Base-by-base conservation (phyloP, 1,140 invertebrate genomes). In the Plodia interpunctella region DNA sequence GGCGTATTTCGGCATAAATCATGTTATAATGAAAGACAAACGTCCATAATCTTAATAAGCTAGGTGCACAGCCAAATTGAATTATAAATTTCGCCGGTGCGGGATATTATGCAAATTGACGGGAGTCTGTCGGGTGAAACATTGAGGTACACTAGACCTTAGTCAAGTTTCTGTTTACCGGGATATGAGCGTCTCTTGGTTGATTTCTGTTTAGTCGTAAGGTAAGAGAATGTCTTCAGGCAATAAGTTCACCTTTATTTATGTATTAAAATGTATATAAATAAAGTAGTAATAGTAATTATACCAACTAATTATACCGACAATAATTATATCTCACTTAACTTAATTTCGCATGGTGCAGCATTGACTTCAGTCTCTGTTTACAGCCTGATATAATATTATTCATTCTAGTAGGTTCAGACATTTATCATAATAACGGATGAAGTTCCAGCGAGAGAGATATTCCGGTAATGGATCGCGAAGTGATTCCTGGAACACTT, bases 81-180 rank as follows among this genome's bases (percentile, higher is more conserved):
- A 71, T 71, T 71, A 71, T 62, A 71, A 71, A 65, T 71, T 70
- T 67, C 35, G 58, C 57, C 61, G 55, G 62, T 60, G 60, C 62
- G 62, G 62, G 57, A 71, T 70, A 70, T 70, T 70, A 70, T 70
- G 68, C 62, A 70, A 70, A 70, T 66, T 44, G 57, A 21, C 25
- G 17, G 35, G 57, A 54, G 58, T 62, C 54, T 62, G 55, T 57
- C 51, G 60, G 57, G 30, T 52, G 60, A 66, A 63, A 66, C 62
- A 68, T 32, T 6, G 30, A 32, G 30, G 30, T 32, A 32, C 30
- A 25, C 51, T 53, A 53, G 51, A 53, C 51, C 51, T 53, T 53
- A 53, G 51, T 20, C 18, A 25, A 25, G 51, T 53, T 51, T 15
- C 51, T 53, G 51, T 53, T 53, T 53, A 53, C 51, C 19, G 51